phyloP scores from a whole-genome alignment of 2,888 invertebrate genomes.

The Hypercompe scribonia region DNA sequence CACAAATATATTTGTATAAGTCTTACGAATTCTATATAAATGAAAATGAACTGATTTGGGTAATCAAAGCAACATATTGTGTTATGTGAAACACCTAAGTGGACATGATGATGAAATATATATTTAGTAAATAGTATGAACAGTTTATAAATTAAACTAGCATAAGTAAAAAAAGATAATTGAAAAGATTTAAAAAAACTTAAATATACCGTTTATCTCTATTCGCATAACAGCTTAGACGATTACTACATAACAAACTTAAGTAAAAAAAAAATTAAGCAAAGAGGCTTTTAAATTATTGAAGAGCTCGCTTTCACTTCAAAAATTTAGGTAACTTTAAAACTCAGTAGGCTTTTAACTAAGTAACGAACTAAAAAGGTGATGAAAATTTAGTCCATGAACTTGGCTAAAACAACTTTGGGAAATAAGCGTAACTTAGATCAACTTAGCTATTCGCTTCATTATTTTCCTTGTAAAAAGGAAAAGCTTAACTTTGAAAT shows the following conservation, averaged over 20 bases:
- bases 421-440: conserved; percentile 19
- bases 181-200: too few species aligned
- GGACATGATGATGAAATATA: not conserved
- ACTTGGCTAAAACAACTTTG: conserved; percentile 17
- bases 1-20: too few species aligned
- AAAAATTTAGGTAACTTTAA: conserved; percentile 44
- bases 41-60: too few species aligned
- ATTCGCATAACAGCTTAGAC: not conserved
- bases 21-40: too few species aligned
- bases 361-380: conserved; percentile 20
- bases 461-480: conserved; percentile 24
- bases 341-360: conserved; percentile 18
- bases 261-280: not conserved
- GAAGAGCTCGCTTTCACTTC: conserved; percentile 41
- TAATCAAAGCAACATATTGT: not conserved
- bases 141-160: not conserved
- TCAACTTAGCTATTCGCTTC: conserved; percentile 16
- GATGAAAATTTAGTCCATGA: conserved; percentile 21
- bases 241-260: not conserved
- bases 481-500: conserved; percentile 8
- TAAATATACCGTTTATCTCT: not conserved
- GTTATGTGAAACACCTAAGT: not conserved
- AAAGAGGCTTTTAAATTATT: conserved; percentile 33
- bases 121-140: not conserved
- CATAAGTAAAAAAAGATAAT: not conserved